Conservation (phyloP, 2,113 vertebrate species). For the Diphyllodes magnificus region DNA sequence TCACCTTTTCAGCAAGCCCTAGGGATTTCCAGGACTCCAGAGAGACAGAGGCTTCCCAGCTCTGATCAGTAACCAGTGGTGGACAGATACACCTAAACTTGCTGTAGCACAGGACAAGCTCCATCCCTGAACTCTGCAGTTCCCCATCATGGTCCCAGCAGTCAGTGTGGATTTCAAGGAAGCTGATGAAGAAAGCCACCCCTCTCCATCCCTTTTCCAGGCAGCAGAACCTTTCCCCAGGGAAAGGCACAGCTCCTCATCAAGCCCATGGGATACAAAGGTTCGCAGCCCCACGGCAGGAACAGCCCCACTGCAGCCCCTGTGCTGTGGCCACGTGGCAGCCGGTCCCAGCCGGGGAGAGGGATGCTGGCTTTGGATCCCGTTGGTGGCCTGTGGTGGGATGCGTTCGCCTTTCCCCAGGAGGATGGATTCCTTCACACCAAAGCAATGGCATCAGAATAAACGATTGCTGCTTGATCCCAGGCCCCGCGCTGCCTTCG, state of each 20-base stretch:
- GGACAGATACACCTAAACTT: background rate
- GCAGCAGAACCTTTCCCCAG: background rate
- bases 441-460: conserved; percentile 54
- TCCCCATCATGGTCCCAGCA: background rate
- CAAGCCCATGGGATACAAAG: accelerated
- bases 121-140: background rate
- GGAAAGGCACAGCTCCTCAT: background rate
- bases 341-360: background rate
- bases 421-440: conserved; percentile 47
- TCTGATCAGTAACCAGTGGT: background rate
- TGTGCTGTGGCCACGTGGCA: background rate
- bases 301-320: background rate
- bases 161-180: background rate
- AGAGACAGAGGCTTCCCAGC: background rate
- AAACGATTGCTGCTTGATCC: conserved; percentile 38
- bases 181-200: background rate
- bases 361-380: background rate
- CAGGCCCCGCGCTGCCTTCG: conserved; percentile 38
- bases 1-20: background rate
- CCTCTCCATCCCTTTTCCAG: background rate
- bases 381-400: conserved; percentile 6
- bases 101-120: background rate
- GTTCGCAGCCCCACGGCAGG: accelerated
- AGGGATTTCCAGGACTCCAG: background rate
- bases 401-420: background rate